phyloP scores from a whole-genome alignment of 2,888 invertebrate species.

The Lycaena phlaeas region DNA sequence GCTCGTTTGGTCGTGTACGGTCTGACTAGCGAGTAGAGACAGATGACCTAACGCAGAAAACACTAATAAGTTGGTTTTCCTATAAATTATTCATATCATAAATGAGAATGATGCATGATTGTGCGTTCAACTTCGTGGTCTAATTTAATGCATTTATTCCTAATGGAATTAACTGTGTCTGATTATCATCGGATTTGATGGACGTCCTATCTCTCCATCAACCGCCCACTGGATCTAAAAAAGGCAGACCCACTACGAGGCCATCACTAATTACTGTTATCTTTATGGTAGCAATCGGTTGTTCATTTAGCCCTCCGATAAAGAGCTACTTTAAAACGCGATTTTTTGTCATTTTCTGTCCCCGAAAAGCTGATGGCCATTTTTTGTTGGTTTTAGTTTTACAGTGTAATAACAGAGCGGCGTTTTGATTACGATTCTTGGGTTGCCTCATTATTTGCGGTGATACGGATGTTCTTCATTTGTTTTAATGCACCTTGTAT shows the following conservation, averaged over 20 bases:
- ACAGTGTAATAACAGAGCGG: slow-evolving; percentile 52
- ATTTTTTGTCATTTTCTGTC: slow-evolving; percentile 52
- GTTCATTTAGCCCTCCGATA: slow-evolving; percentile 49
- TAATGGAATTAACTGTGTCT: slow-evolving; percentile 70
- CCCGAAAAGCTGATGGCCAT: slow-evolving; percentile 29
- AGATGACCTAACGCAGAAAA: slow-evolving; percentile 41
- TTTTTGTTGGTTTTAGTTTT: slow-evolving; percentile 30
- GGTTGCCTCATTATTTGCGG: slow-evolving; percentile 61
- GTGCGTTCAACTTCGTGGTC: slow-evolving; percentile 66
- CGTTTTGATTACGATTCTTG: slow-evolving; percentile 34
- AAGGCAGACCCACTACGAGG: slow-evolving; percentile 47
- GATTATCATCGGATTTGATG: slow-evolving; percentile 73
- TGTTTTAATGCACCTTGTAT: slow-evolving; percentile 26
- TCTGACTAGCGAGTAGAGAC: slow-evolving; percentile 16
- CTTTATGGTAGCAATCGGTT: slow-evolving; percentile 65
- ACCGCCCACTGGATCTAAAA: slow-evolving; percentile 60
- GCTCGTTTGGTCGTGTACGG: slow-evolving; percentile 15
- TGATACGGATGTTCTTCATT: slow-evolving; percentile 55
- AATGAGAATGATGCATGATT: slow-evolving; percentile 55
- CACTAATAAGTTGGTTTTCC: slow-evolving; percentile 64
- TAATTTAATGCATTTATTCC: slow-evolving; percentile 71
- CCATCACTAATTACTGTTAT: slow-evolving; percentile 70
- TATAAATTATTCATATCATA: slow-evolving; percentile 72
- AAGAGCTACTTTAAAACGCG: slow-evolving; percentile 50
- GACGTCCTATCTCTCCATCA: slow-evolving; percentile 66